Base-by-base conservation (phyloP, 1,140 invertebrate genomes). In the Cydia pomonella region DNA sequence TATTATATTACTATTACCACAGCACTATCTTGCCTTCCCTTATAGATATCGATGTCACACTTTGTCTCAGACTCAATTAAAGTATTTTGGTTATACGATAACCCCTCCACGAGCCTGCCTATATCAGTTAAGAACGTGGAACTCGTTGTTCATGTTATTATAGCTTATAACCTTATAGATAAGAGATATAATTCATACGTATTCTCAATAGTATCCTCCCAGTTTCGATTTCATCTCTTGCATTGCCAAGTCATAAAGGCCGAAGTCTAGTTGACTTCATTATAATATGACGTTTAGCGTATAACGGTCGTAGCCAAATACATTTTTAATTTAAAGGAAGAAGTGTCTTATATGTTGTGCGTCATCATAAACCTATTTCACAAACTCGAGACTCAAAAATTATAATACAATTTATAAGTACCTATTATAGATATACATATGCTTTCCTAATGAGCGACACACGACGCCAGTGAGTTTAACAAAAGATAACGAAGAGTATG, bases 241-340 rank as follows among this genome's bases (percentile, higher is more conserved):
- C 76, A 53, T 73, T 80, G 79, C 77, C 77, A 78, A 80, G 72
- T 72, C 44, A 62, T 66, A 59, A 38, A 59, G 77, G 69, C 33
- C 64, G 72, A 82, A 82, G 80, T 82, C 78, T 77, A 79, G 21
- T 4, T 69, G 64, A 33, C 27, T 38, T 69, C 29, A 69, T 69
- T 69, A 9, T 59, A 59, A 59, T 59, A 23, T 59, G 53, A 23
- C 27, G n/a, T 33, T 33, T 33, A n/a, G 16, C 29, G 16, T 69
- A 2, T 18, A 69, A 18, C 18, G 1, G 62, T 38, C 13, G 16
- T 29, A 33, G 29, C 53, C n/a, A 59, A 21, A 41, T 41, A 12
- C 38, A 41, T 41, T 12, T 41, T 41, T 12, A 41, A 41, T 41
- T 41, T 41, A 10, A 41, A 41, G 38, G 38, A 41, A 41, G 38